These are phyloP conservation scores for Chrysolina americana DNA, from an alignment of 2,888 invertebrate species.

Conservation along the genomic window DNA sequence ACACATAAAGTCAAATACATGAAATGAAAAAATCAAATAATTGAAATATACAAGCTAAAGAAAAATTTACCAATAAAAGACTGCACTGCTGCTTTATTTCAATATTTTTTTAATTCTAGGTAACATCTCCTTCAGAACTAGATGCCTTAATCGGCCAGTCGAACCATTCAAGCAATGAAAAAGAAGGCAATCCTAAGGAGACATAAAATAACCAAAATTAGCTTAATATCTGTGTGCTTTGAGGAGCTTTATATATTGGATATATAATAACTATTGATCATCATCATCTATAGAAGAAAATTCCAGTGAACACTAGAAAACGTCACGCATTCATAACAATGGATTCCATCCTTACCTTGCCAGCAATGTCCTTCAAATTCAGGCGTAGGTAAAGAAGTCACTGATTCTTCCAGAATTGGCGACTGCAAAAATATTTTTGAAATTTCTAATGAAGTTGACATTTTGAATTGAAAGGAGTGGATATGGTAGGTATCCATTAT, in stretches of 20 bases:
- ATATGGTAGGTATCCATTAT: no score
- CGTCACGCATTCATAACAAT: neutral
- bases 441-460: no score
- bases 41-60: no score
- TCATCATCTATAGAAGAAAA: constrained; percentile 1
- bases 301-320: neutral
- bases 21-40: no score
- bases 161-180: constrained; percentile 40
- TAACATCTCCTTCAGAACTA: constrained; percentile 74
- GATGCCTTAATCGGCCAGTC: constrained; percentile 72
- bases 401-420: no score
- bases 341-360: neutral
- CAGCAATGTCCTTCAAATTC: no score
- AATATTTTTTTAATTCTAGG: constrained; percentile 61
- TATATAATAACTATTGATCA: constrained; percentile 6
- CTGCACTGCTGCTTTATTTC: neutral
- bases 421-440: no score
- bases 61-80: no score
- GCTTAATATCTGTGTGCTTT: constrained; percentile 16
- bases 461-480: no score
- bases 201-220: neutral
- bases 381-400: no score
- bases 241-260: constrained; percentile 11
- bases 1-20: no score
- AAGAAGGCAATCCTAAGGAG: constrained; percentile 47